Conservation (phyloP, 2,888 invertebrate genomes). For the Lissonota sp. region DNA sequence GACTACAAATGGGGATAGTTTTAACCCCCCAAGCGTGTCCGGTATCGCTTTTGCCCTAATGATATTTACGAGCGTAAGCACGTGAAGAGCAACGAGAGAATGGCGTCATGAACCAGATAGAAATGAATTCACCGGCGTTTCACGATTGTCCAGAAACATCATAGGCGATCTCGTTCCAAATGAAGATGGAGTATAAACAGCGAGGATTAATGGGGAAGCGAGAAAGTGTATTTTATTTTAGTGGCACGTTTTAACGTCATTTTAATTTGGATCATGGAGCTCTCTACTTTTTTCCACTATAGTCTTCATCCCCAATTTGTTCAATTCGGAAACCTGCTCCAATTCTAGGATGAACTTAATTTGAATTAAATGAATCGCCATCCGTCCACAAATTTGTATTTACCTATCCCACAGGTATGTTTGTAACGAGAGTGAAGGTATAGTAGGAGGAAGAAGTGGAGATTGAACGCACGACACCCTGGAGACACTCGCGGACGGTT, state of each 20-base stretch:
- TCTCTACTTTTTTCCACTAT: no score
- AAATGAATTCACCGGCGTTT: conserved; percentile 13
- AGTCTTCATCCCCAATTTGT: not conserved
- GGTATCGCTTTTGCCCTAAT: conserved; percentile 63
- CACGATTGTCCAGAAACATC: conserved; percentile 22
- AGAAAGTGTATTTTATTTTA: not conserved
- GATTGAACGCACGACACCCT: conserved; percentile 56
- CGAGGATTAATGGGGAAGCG: conserved; percentile 36
- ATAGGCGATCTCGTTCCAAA: conserved; percentile 29
- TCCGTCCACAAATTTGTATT: not conserved
- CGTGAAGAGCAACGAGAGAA: conserved; percentile 19
- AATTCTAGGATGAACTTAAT: not conserved
- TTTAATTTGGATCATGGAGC: no score
- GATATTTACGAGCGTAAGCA: conserved; percentile 71
- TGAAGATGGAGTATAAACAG: conserved; percentile 5
- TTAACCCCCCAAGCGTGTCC: conserved; percentile 17
- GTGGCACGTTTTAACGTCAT: not conserved
- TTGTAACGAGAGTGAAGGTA: not conserved
- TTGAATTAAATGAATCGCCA: not conserved
- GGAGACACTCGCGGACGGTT: conserved; percentile 51
- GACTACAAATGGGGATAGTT: not conserved
- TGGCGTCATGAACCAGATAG: not conserved
- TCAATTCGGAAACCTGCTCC: not conserved
- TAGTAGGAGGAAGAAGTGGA: conserved; percentile 29
- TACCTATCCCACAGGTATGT: not conserved